A percentile compares a stretch with the other conserved stretches of the same genome.
phyloP scores from a whole-genome alignment of 1,140 invertebrate species.

The Caerostris extrusa region DNA sequence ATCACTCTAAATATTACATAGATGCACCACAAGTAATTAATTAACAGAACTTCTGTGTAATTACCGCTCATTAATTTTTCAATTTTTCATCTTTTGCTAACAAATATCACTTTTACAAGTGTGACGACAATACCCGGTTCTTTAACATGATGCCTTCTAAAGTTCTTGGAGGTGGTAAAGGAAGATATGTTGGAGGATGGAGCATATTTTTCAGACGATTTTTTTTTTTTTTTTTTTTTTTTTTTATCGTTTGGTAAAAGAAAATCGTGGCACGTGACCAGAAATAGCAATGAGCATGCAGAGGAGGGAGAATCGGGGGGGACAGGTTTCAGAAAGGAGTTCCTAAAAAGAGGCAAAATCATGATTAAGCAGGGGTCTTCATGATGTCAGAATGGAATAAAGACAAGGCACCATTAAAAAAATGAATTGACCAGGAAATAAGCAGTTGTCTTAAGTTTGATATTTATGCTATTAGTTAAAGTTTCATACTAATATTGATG shows the following conservation, averaged over 20 bases:
- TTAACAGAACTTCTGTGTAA: slow-evolving; percentile 16
- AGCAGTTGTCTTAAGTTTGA: neutral
- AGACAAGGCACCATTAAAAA: neutral
- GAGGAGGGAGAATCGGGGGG: neutral
- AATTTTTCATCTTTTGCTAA: slow-evolving; percentile 11
- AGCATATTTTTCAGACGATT: neutral
- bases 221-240: neutral
- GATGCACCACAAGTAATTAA: slow-evolving; percentile 4
- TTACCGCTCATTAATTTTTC: slow-evolving; percentile 32
- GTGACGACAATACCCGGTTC: neutral
- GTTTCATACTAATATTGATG: no score
- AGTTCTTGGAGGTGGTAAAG: no score
- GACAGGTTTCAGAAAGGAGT: neutral
- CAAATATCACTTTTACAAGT: slow-evolving; percentile 32
- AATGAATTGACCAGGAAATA: neutral
- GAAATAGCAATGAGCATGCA: neutral
- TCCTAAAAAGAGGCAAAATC: slow-evolving; percentile 5
- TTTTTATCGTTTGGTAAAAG: neutral
- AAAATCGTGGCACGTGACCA: neutral
- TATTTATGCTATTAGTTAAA: neutral
- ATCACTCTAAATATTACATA: slow-evolving; percentile 26
- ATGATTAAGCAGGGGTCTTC: slow-evolving; percentile 2
- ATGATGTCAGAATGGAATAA: neutral
- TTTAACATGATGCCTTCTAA: neutral
- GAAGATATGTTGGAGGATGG: neutral